phyloP scores from a whole-genome alignment of 2,113 vertebrate species.

The Grantiella picta region DNA sequence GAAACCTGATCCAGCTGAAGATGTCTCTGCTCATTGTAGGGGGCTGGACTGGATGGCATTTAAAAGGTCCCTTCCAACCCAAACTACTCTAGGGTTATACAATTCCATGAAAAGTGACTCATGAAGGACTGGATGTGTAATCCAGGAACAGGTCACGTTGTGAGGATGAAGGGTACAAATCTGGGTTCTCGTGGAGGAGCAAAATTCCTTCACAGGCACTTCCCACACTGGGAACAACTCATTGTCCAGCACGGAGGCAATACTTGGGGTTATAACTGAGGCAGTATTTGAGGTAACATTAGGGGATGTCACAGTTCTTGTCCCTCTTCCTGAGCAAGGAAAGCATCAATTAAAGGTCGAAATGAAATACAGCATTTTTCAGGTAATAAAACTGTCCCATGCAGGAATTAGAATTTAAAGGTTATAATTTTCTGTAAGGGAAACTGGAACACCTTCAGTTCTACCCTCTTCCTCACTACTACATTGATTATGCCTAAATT shows the following conservation, averaged over 20 bases:
- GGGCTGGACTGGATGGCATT: background rate
- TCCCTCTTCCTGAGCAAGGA: background rate
- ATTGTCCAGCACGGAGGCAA: background rate
- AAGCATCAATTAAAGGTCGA: background rate
- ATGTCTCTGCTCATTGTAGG: background rate
- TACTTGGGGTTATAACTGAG: background rate
- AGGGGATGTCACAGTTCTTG: background rate
- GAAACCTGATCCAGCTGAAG: background rate
- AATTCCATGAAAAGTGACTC: background rate
- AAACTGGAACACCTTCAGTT: background rate
- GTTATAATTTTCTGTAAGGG: background rate
- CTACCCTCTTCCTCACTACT: background rate
- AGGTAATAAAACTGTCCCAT: background rate
- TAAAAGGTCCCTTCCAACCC: background rate
- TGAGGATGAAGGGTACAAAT: background rate
- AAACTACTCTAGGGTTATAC: no score
- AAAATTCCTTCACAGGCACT: background rate
- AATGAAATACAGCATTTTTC: background rate
- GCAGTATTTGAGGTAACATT: background rate
- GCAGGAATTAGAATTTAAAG: background rate
- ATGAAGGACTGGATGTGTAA: background rate
- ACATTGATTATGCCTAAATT: background rate
- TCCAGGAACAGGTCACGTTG: background rate
- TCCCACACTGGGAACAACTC: background rate
- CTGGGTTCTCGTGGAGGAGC: accelerated